Evolutionary conservation across 2,888 invertebrate species (phyloP).

Genomic region (Leptinotarsa juncta): DNA sequence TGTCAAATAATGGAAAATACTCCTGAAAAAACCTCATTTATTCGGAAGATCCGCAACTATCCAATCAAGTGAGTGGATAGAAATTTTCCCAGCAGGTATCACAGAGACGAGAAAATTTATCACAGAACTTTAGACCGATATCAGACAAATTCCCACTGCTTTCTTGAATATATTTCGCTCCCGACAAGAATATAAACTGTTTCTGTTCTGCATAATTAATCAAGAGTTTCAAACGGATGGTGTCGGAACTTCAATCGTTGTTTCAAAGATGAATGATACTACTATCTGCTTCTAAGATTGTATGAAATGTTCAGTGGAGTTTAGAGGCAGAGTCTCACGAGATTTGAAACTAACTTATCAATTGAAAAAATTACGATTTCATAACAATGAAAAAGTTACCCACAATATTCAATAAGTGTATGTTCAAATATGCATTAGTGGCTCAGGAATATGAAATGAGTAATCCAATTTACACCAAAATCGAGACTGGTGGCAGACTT

Average conservation of each 20-base stretch:
- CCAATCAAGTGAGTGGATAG: conserved; percentile 6
- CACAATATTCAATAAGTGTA: too few relatives aligned
- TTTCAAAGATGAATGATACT: conserved; percentile 1
- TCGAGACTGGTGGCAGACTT: too few relatives aligned
- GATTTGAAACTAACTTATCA: too few relatives aligned
- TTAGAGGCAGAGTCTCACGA: not conserved
- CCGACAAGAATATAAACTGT: conserved; percentile 7
- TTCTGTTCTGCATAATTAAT: conserved; percentile 14
- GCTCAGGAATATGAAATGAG: too few relatives aligned
- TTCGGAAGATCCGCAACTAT: not conserved
- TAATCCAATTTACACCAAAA: too few relatives aligned
- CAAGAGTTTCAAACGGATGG: not conserved
- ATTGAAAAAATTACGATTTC: too few relatives aligned
- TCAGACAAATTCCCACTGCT: conserved; percentile 9
- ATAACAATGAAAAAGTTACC: too few relatives aligned
- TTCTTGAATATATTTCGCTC: conserved; percentile 12
- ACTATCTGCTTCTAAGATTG: not conserved
- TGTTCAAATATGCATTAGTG: too few relatives aligned
- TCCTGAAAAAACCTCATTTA: not conserved
- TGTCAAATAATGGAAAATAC: not conserved
- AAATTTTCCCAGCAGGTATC: conserved; percentile 10
- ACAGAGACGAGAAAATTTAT: not conserved
- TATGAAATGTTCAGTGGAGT: not conserved
- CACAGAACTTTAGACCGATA: conserved; percentile 14
- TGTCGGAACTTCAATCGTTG: conserved; percentile 3